Evolutionary conservation across 1,140 invertebrate genomes (phyloP).

Genomic region (Trachelipus rathkii): DNA sequence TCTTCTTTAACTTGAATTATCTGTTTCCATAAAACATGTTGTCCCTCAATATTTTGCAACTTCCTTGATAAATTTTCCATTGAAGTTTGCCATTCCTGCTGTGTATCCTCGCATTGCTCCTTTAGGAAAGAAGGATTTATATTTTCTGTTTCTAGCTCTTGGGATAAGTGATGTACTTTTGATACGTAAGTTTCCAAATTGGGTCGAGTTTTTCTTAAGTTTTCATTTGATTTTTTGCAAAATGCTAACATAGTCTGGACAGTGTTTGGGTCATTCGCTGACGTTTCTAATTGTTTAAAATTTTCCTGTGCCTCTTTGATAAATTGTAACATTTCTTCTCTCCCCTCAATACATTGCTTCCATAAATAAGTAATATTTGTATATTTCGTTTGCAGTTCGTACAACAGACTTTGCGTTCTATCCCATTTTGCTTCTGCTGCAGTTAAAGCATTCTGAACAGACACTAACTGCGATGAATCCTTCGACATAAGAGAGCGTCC

Average conservation of each 20-base stretch:
- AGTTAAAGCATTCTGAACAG: conserved; percentile 44
- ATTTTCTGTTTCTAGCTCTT: conserved; percentile 63
- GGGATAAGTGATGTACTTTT: conserved; percentile 46
- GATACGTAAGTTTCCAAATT: conserved; percentile 60
- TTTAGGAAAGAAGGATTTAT: conserved; percentile 59
- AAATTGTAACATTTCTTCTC: conserved; percentile 60
- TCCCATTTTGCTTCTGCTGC: conserved; percentile 43
- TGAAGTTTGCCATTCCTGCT: conserved; percentile 67
- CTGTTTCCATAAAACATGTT: conserved; percentile 85
- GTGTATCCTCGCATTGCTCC: conserved; percentile 49
- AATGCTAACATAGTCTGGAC: conserved; percentile 64
- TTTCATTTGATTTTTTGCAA: conserved; percentile 67
- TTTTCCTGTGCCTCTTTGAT: conserved; percentile 63
- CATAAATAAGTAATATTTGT: conserved; percentile 43
- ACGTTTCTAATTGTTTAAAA: conserved; percentile 54
- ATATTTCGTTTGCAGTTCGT: conserved; percentile 45
- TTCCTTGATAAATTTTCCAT: conserved; percentile 65
- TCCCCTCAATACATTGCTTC: conserved; percentile 42
- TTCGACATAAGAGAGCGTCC: conserved; percentile 39
- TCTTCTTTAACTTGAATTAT: conserved; percentile 79
- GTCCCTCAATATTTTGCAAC: conserved; percentile 75
- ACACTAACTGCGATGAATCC: conserved; percentile 40
- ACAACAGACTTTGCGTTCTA: conserved; percentile 41
- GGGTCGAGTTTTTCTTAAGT: conserved; percentile 67
- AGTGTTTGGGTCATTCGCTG: conserved; percentile 63